Base-by-base conservation (phyloP, 2,797 vertebrate genomes). In the Ceryle rudis region DNA sequence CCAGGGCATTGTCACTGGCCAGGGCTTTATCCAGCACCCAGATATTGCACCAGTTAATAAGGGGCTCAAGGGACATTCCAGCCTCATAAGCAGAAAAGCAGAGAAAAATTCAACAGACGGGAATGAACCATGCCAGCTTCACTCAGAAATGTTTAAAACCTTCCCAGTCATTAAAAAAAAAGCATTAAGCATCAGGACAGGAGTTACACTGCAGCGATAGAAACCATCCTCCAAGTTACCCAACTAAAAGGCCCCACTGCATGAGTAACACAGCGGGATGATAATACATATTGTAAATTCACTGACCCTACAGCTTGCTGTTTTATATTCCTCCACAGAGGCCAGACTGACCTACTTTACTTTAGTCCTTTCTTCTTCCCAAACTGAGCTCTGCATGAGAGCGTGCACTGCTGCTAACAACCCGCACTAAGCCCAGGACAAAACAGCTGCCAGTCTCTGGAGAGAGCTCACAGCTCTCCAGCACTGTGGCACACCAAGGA, bases 321-420 rank as follows among this genome's bases (percentile, higher is more conserved):
- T 57, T 90, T 97, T 93, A 91, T 90, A 88, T 86, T 94, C 86
- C 71, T 91, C 75, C 86, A 89, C 79, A 93, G 90, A 93, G 82
- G 80, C 89, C 86, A 86, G 55, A 37, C 44, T 96, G 95, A 95
- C 90, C 95, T 96, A 96, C 89, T 93, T 96, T 92, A 83, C 78
- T 92, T 82, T 54, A 88, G 88, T 77, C 74, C 83, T 90, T 95
- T 95, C 83, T 94, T 96, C 84, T 77, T 89, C 91, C 91, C 91
- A 86, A 97, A 77, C 16, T 1, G 65, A 87, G 93, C 91, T 93
- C 52, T 89, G 91, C 88, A 74, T 70, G 90, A 86, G 55, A 95
- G 90, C 29, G 6, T 25, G 44, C 49, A 23, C 71, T 71, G 83
- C 90, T 1, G 73, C 94, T 91, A 79, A 86, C 85, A 85, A 66